Base-by-base conservation (phyloP, 2,888 invertebrate species). In the Hirtodrosophila histrioides region DNA sequence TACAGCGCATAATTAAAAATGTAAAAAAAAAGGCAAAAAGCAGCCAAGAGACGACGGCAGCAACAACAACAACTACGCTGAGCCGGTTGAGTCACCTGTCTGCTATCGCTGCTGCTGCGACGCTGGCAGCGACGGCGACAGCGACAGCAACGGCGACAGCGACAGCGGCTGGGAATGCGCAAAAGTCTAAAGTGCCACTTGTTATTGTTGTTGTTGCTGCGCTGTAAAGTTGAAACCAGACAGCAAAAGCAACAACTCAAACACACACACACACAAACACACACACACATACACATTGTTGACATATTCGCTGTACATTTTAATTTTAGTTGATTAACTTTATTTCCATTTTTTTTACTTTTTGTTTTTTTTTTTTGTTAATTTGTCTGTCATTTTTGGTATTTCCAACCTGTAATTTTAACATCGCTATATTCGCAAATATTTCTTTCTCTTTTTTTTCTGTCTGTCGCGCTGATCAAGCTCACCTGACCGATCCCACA, bases 121-220 rank as follows among this genome's bases (percentile, higher is more conserved):
- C n/a, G 51, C 4, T 31, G 31, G n/a, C 37, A 23, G 58, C 49
- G 6, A 27, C 11, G 46, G 3, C 23, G 31, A n/a, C 35, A 23
- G 27, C 27, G 27, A 27, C 43, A 23, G 66, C 46, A 23, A 61
- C 46, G 56, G 55, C 27, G 44, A 50, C 67, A 64, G 69, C 72
- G 67, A 69, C 81, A 65, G 62, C 75, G 87, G 78, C 82, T 80
- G 81, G 78, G 78, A 88, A 78, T 78, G 78, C 78, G 88, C 84
- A 85, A 86, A 87, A 87, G 86, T 87, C 83, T 86, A 82, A 82
- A 86, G 85, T 82, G 78, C 65, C 78, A 70, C 85, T 78, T 73
- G 76, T 85, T 85, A 60, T 78, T 68, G 66, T 62, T 63, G 54
- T 44, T 60, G 74, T 60, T 69, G 60, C 49, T 44, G 53, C 36